These are phyloP conservation scores for Xenopus laevis DNA, from an alignment of 2,113 vertebrate species.

Conservation along the genomic window DNA sequence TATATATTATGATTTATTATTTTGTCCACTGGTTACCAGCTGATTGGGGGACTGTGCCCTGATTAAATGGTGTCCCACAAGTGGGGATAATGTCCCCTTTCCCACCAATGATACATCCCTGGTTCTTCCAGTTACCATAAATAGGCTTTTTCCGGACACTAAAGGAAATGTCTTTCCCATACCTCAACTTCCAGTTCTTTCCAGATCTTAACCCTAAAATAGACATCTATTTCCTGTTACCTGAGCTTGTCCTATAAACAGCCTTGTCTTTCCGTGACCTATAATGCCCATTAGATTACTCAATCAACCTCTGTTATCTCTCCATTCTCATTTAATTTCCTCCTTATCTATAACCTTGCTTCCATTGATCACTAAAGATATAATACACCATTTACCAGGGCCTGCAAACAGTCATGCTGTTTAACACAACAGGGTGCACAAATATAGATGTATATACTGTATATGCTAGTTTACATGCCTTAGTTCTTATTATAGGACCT, in stretches of 20 bases:
- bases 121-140: constrained; percentile 30
- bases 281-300: not conserved
- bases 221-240: constrained; percentile 38
- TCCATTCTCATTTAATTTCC: constrained; percentile 31
- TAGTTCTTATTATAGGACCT: no score
- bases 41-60: no score
- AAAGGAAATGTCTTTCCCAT: constrained; percentile 43
- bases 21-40: no score
- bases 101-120: constrained; percentile 21
- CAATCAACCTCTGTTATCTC: constrained; percentile 1
- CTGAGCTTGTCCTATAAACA: constrained; percentile 31
- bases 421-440: no score
- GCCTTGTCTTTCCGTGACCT: not conserved
- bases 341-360: not conserved
- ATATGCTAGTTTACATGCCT: no score
- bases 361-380: no score
- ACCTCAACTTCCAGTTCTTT: constrained; percentile 36
- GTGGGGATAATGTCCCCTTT: not conserved
- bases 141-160: constrained; percentile 37
- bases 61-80: no score
- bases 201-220: constrained; percentile 25
- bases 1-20: no score
- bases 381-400: no score
- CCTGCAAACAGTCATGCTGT: no score
- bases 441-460: no score